Evolutionary conservation across 2,113 vertebrate species (phyloP).

Genomic region (Cynocephalus volans): DNA sequence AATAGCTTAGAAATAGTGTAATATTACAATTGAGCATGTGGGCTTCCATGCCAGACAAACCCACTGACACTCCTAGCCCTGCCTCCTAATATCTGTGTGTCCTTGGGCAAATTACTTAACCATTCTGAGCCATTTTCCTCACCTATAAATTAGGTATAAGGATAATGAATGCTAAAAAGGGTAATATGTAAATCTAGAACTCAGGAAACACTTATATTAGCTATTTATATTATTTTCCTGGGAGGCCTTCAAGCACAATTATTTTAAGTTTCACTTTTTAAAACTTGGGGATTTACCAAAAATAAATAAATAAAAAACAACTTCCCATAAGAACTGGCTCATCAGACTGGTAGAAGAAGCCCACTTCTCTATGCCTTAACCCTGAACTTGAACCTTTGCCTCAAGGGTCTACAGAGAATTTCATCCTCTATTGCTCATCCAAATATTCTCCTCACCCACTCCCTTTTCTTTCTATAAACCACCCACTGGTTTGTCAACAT

Average conservation of each 20-base stretch:
- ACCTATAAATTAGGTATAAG: not conserved
- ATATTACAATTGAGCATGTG: not conserved
- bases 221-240: not conserved
- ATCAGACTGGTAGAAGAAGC: constrained; percentile 13
- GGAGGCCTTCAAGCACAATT: not conserved
- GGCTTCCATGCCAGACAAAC: not conserved
- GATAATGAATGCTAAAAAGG: not conserved
- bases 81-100: not conserved
- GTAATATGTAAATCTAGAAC: not conserved
- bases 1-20: not conserved
- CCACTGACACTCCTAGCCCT: not conserved
- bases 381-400: constrained; percentile 74
- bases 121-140: not conserved
- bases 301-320: not conserved
- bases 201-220: not conserved
- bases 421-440: constrained; percentile 55
- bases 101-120: not conserved
- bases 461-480: constrained; percentile 29
- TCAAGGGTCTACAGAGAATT: constrained; percentile 74
- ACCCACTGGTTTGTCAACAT: not conserved
- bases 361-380: constrained; percentile 40
- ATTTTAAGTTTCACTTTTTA: constrained; percentile 62
- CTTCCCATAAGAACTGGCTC: not conserved
- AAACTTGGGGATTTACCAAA: constrained; percentile 2
- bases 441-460: constrained; percentile 30